A percentile compares a stretch with the other conserved stretches of the same genome.
Evolutionary conservation across 30 jellyfish, hydroid and myxozoan genomes (phyloP).

Genomic region (Chironex yamaguchii): DNA sequence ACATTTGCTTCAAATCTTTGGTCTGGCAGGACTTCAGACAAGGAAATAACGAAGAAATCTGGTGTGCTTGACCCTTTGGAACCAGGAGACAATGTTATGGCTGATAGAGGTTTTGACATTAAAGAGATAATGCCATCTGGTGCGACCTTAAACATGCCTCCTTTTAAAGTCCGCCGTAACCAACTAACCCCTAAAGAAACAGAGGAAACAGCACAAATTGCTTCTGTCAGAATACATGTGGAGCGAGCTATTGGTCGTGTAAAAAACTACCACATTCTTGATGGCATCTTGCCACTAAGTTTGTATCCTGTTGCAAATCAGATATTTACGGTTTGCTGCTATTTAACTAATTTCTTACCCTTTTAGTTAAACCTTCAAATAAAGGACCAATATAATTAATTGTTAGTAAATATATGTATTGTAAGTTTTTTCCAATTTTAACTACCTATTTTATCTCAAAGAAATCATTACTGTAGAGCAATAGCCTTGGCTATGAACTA

Average conservation of each 20-base stretch:
- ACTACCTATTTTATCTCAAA: too few relatives aligned
- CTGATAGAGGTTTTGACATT: conserved; percentile 67
- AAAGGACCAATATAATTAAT: too few relatives aligned
- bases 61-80: conserved; percentile 35
- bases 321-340: conserved; percentile 31
- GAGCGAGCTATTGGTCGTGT: conserved; percentile 70
- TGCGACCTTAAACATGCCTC: conserved; percentile 50
- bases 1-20: conserved; percentile 47
- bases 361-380: background rate
- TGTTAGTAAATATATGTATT: too few relatives aligned
- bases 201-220: conserved; percentile 40
- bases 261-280: conserved; percentile 51
- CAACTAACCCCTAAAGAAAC: conserved; percentile 38
- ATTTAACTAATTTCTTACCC: conserved; percentile 10
- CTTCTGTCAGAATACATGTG: conserved; percentile 63
- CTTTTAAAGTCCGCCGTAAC: conserved; percentile 16
- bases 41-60: conserved; percentile 24
- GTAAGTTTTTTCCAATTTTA: too few relatives aligned
- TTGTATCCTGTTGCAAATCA: conserved; percentile 15
- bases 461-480: too few relatives aligned
- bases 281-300: conserved; percentile 18
- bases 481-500: too few relatives aligned
- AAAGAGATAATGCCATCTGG: conserved; percentile 31
- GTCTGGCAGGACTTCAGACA: conserved; percentile 65
- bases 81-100: conserved; percentile 72